Evolutionary conservation across 1,140 invertebrate species (phyloP), one percentile per base, ranked within the genome.

Genomic region (Drosophila littoralis): DNA sequence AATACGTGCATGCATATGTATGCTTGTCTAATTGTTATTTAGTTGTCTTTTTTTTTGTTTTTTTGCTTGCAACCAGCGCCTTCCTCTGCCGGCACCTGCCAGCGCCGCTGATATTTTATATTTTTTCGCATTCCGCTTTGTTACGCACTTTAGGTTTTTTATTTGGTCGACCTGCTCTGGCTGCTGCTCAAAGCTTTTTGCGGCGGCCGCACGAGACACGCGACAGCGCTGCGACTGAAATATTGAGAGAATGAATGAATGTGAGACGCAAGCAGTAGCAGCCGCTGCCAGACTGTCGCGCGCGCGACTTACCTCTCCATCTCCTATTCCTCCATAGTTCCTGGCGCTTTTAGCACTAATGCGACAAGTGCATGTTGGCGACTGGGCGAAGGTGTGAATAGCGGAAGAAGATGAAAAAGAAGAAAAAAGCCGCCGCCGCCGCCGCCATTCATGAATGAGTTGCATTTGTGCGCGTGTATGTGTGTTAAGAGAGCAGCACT

Each of bases 381-480:
- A 38, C 33, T 60, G 33, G 22, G 7, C 13, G 60, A 63, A 58
- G 67, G 82, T 85, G 82, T 85, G 78, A 72, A 80, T 75, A 69
- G 75, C 75, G 81, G 71, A 69, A 79, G 69, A 81, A 40, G 72
- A 80, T 7, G 12, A 8, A 36, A 33, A 52, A 52, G 13, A 52
- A 75, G 70, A 77, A 66, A 81, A 50, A 80, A 15, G 13, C 6
- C 28, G 22, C 17, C 22, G 10, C 17, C 75, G 70, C 63, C 68
- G 77, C 59, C 64, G 72, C 67, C 66, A 88, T 89, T 86, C 83
- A 86, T 86, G 68, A 86, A 86, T 75, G 83, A 66, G 57, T 51
- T 85, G 81, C 81, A 84, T 45, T 70, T 57, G 59, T 64, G 57
- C 42, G 57, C 13, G 42, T 33, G 42, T 45, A 46, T 59, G 13